These are phyloP conservation scores for Chorisops tibialis DNA, from an alignment of 2,888 invertebrate genomes.

Conservation along the genomic window DNA sequence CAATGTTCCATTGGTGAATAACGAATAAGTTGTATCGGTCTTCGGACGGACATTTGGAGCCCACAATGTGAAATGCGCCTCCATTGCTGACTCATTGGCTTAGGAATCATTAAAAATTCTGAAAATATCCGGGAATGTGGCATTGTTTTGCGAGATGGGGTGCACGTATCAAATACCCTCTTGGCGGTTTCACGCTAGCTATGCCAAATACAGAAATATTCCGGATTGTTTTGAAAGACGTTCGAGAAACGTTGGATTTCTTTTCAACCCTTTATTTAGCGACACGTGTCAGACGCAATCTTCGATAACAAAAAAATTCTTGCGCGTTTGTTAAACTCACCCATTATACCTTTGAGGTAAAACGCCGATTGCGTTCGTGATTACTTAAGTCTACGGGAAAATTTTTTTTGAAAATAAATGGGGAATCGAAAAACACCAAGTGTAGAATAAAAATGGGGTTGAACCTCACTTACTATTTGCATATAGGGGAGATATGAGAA, in stretches of 20 bases:
- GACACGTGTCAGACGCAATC: conserved; percentile 24
- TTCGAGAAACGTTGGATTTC: neutral
- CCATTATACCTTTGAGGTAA: conserved; percentile 18
- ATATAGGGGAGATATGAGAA: conserved; percentile 16
- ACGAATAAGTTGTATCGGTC: neutral
- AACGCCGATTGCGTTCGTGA: conserved; percentile 4
- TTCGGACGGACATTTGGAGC: no score
- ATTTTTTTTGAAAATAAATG: neutral
- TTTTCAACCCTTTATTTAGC: conserved; percentile 21
- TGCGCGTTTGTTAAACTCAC: conserved; percentile 8
- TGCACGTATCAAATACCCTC: neutral
- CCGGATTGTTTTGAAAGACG: neutral
- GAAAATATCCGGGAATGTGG: conserved; percentile 24
- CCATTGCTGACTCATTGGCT: conserved; percentile 15
- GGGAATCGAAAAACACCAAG: conserved; percentile 9
- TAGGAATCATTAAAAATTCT: conserved; percentile 22
- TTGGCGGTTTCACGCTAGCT: neutral
- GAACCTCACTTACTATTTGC: conserved; percentile 16
- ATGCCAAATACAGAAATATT: neutral
- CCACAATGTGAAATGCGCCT: conserved; percentile 3
- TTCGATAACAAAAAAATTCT: conserved; percentile 20
- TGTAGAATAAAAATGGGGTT: conserved; percentile 9
- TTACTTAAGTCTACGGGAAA: neutral
- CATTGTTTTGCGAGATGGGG: conserved; percentile 12
- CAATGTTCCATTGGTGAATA: neutral